Evolutionary conservation across 2,113 vertebrate genomes (phyloP).

Genomic region (Microtus montanus): DNA sequence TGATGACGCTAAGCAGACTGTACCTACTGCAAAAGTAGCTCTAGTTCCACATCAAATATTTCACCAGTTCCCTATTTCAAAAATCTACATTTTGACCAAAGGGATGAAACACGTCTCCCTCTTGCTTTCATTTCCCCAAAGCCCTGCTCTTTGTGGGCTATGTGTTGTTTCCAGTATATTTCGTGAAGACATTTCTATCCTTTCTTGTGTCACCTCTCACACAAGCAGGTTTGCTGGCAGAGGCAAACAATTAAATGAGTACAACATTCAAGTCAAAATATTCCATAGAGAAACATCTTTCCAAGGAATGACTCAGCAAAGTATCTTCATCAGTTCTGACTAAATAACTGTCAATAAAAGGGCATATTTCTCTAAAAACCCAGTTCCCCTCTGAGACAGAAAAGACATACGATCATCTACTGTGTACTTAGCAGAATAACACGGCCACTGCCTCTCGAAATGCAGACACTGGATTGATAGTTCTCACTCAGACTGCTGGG

Average conservation of each 20-base stretch:
- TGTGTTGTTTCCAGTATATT: not conserved
- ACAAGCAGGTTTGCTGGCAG: not conserved
- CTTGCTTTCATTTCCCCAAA: not conserved
- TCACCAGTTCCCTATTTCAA: not conserved
- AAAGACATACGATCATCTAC: not conserved
- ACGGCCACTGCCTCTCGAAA: not conserved
- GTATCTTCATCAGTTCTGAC: not conserved
- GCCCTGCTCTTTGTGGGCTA: not conserved
- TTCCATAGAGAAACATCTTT: constrained; percentile 22
- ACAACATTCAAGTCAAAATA: not conserved
- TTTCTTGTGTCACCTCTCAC: not conserved
- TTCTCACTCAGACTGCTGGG: not conserved
- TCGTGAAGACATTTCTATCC: not conserved
- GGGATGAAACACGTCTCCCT: not conserved
- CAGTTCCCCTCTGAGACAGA: not conserved
- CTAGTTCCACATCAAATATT: not conserved
- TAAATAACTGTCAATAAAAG: not conserved
- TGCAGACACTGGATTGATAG: not conserved
- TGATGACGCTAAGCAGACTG: not conserved
- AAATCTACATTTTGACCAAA: constrained; percentile 28
- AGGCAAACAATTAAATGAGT: not conserved
- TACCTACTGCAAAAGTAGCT: not conserved
- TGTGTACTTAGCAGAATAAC: not conserved
- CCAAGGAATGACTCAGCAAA: constrained; percentile 31
- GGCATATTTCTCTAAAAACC: not conserved